A percentile compares a stretch with the other conserved stretches of the same genome.
Evolutionary conservation across 2,888 invertebrate genomes (phyloP).

Genomic region (Napeogenes sylphis): DNA sequence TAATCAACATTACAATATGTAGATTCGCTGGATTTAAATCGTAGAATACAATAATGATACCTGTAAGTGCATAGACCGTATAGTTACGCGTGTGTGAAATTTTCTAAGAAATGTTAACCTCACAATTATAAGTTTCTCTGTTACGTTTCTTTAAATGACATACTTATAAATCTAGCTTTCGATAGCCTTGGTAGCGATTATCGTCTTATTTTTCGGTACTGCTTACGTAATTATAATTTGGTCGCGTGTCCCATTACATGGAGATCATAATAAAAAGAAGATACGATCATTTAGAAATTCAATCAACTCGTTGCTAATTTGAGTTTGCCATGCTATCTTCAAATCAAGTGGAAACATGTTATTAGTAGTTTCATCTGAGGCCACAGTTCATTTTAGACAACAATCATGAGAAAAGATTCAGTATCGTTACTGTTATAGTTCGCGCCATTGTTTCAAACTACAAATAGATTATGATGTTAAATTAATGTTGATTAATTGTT

Average conservation of each 20-base stretch:
- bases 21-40: constrained; percentile 9
- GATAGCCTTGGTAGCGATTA: not conserved
- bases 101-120: constrained; percentile 16
- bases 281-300: constrained; percentile 5
- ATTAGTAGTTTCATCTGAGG: constrained; percentile 26
- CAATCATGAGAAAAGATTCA: constrained; percentile 20
- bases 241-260: constrained; percentile 16
- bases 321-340: constrained; percentile 35
- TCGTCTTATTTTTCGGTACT: not conserved
- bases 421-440: not conserved
- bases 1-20: not conserved
- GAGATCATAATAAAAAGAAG: constrained; percentile 11
- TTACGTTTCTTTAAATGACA: constrained; percentile 2
- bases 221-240: not conserved
- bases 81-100: constrained; percentile 20
- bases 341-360: constrained; percentile 36
- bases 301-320: constrained; percentile 26
- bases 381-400: constrained; percentile 13
- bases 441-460: not conserved
- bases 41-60: constrained; percentile 14
- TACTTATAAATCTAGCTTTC: not conserved
- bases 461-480: too few species aligned
- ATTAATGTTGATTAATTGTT: constrained; percentile 1
- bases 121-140: constrained; percentile 7
- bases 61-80: constrained; percentile 27